Conservation (phyloP, 2,888 invertebrate genomes). For the Idaea aversata region DNA sequence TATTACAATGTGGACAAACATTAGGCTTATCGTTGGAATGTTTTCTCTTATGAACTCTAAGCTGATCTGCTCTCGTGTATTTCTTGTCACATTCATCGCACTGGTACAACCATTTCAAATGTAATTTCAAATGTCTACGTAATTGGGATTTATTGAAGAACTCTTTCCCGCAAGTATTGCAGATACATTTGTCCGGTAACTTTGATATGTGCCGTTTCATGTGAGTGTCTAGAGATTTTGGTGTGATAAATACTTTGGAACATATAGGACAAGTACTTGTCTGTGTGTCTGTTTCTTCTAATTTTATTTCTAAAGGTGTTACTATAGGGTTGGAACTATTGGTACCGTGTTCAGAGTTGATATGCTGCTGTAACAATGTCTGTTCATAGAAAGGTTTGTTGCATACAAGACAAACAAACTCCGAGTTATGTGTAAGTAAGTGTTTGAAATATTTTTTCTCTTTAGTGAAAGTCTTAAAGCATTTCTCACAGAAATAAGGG, state of each 20-base stretch:
- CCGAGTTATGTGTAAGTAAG: slow-evolving; percentile 57
- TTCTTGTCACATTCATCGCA: slow-evolving; percentile 80
- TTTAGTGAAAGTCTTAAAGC: slow-evolving; percentile 68
- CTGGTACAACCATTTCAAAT: slow-evolving; percentile 67
- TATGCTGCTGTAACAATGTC: slow-evolving; percentile 53
- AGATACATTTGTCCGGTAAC: slow-evolving; percentile 39
- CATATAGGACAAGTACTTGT: background rate
- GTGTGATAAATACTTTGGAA: slow-evolving; percentile 43
- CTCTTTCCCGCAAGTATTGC: slow-evolving; percentile 70
- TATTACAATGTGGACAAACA: slow-evolving; percentile 79
- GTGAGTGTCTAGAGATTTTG: slow-evolving; percentile 69
- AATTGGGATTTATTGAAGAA: slow-evolving; percentile 63
- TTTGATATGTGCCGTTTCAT: slow-evolving; percentile 28
- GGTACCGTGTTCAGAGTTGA: slow-evolving; percentile 43
- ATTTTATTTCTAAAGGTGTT: background rate
- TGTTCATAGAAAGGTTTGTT: slow-evolving; percentile 49
- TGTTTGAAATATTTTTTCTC: slow-evolving; percentile 72
- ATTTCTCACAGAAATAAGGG: slow-evolving; percentile 57
- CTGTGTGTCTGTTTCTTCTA: background rate
- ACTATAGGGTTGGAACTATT: slow-evolving; percentile 23
- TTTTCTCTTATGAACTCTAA: slow-evolving; percentile 79
- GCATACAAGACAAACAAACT: slow-evolving; percentile 49
- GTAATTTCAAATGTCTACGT: slow-evolving; percentile 75
- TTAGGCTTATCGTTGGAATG: slow-evolving; percentile 80
- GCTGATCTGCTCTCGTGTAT: slow-evolving; percentile 79